Percentiles rank a stretch among this genome's conserved stretches.
These are phyloP conservation scores for Nothobranchius kuhntae DNA, from an alignment of 2,113 vertebrate species.

Conservation along the genomic window DNA sequence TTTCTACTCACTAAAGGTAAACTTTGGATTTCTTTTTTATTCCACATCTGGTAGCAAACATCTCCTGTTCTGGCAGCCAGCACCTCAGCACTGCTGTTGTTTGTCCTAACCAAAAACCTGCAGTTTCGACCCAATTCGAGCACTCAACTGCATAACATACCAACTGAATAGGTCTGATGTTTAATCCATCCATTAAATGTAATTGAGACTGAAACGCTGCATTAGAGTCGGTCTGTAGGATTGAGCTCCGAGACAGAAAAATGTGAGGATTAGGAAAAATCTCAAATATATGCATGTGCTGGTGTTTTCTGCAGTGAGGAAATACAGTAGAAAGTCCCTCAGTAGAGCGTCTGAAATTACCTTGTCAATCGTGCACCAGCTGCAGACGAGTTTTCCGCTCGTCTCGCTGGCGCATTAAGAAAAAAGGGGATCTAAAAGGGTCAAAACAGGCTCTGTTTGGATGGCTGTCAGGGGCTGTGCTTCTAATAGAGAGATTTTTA, in stretches of 20 bases:
- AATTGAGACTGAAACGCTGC: conserved; percentile 68
- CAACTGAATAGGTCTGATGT: conserved; percentile 56
- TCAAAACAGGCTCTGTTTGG: conserved; percentile 61
- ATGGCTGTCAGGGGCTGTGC: conserved; percentile 49
- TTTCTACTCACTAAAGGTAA: conserved; percentile 59
- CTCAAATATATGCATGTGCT: conserved; percentile 52
- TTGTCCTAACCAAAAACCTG: conserved; percentile 39
- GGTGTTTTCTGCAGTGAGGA: conserved; percentile 35
- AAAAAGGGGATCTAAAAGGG: conserved; percentile 54
- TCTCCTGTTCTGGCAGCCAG: conserved; percentile 48
- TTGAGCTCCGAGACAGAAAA: conserved; percentile 58
- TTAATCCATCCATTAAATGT: conserved; percentile 69
- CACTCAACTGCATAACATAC: conserved; percentile 37
- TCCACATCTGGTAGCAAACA: conserved; percentile 47
- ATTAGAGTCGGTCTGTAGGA: conserved; percentile 59
- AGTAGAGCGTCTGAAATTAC: conserved; percentile 62
- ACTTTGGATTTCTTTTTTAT: conserved; percentile 42
- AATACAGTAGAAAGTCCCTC: conserved; percentile 43
- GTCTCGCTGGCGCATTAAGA: conserved; percentile 48
- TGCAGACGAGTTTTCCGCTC: conserved; percentile 51
- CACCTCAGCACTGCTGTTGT: conserved; percentile 32
- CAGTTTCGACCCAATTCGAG: conserved; percentile 52
- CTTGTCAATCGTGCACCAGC: conserved; percentile 60
- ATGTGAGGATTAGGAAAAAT: conserved; percentile 68
- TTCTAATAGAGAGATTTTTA: conserved; percentile 69